Evolutionary conservation across 2,888 invertebrate genomes (phyloP).

Genomic region (Himalopsyche japonica): DNA sequence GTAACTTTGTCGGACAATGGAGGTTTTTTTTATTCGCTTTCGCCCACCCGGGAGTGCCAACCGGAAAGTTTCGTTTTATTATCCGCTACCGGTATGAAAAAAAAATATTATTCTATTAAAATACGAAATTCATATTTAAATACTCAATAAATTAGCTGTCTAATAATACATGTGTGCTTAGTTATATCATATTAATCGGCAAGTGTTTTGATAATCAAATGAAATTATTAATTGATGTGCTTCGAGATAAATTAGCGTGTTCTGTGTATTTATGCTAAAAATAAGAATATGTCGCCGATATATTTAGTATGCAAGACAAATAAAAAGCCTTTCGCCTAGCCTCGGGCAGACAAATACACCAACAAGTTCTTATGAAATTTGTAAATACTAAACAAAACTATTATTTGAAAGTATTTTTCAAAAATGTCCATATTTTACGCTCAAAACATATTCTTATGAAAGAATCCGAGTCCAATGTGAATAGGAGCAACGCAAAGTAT

Average conservation of each 20-base stretch:
- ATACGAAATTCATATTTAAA: not conserved
- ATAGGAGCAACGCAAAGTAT: not conserved
- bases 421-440: not conserved
- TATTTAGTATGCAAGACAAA: not conserved
- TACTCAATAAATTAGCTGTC: not conserved
- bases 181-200: not conserved
- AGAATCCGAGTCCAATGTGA: not conserved
- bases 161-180: not conserved
- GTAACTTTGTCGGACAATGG: conserved; percentile 32
- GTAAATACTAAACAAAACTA: not conserved
- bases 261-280: not conserved
- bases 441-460: conserved; percentile 10
- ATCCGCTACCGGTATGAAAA: not conserved
- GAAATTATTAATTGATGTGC: not conserved
- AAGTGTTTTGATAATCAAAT: not conserved
- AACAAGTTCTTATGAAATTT: not conserved
- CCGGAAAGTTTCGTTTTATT: not conserved
- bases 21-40: not conserved
- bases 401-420: not conserved
- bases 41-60: conserved; percentile 2
- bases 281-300: not conserved
- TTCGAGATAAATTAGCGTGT: not conserved
- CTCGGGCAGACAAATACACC: not conserved
- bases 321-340: not conserved
- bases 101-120: not conserved